These are phyloP conservation scores for Venustaconcha ellipsiformis DNA, from an alignment of 1,140 invertebrate species.

Conservation along the genomic window DNA sequence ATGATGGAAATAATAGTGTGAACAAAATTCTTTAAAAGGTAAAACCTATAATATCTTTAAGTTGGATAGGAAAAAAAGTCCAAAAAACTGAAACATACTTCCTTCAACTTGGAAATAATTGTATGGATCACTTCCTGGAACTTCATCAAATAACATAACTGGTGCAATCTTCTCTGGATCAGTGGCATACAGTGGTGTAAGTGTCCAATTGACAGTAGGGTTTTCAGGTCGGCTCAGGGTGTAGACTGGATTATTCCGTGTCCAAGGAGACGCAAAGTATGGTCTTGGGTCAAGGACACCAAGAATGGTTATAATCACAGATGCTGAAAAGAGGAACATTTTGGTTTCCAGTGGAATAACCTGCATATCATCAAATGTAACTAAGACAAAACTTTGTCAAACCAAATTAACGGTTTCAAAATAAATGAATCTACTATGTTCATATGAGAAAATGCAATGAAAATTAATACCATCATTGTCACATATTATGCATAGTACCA, in stretches of 20 bases:
- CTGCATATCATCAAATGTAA: too few relatives aligned
- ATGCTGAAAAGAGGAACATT: constrained; percentile 6
- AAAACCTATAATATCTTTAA: too few relatives aligned
- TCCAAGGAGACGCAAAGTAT: constrained; percentile 24
- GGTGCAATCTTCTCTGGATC: constrained; percentile 11
- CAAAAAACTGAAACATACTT: constrained; percentile 7
- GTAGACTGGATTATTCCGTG: constrained; percentile 8
- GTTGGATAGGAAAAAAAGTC: too few relatives aligned
- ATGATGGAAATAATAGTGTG: too few relatives aligned
- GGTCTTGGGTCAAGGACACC: constrained; percentile 16
- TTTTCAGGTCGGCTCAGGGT: constrained; percentile 11
- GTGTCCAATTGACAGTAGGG: neutral
- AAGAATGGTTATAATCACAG: constrained; percentile 18
- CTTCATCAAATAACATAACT: constrained; percentile 4
- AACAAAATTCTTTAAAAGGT: too few relatives aligned
- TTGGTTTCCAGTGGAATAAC: too few relatives aligned
- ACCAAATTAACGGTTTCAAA: too few relatives aligned
- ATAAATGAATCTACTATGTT: too few relatives aligned
- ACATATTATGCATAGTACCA: too few relatives aligned
- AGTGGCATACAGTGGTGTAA: constrained; percentile 10
- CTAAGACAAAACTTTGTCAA: too few relatives aligned
- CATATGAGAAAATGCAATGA: too few relatives aligned
- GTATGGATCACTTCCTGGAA: neutral
- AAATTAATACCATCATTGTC: too few relatives aligned
- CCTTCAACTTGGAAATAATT: constrained; percentile 13